Base-by-base conservation (phyloP, 2,113 vertebrate genomes). In the Semicossyphus pulcher region DNA sequence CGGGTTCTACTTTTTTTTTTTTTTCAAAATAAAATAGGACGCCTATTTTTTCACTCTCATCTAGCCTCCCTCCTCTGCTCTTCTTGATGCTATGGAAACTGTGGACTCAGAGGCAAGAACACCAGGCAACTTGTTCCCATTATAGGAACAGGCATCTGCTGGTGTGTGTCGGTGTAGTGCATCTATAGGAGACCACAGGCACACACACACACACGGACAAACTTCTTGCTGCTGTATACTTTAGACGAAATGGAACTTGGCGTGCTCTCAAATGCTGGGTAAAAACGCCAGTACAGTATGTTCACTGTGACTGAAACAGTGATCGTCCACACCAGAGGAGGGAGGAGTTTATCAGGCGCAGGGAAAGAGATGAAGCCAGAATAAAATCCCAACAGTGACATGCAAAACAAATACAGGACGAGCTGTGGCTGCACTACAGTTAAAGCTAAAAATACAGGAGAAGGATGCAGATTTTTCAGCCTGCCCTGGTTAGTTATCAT, bases 11-110 rank as follows among this genome's bases (percentile, higher is more conserved):
- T n/a, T n/a, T n/a, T n/a, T n/a, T n/a, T n/a, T 79, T 78, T 81
- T 37, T 29, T 25, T 28, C 16, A 16, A 44, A 72, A 81, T 85
- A 87, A 90, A 89, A 86, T 88, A 91, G 88, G 88, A 73, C 78
- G 59, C 72, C 85, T 91, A 88, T 85, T 90, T 89, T n/a, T 89
- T 87, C 70, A 72, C 80, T 78, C 79, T 72, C 76, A 51, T 89
- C 83, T 67, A 3, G 51, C 67, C 69, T 79, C 75, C 71, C 76
- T 79, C 67, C 68, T 78, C 83, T 81, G 72, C 70, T 87, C 72
- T 28, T 83, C 72, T 75, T 21, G 81, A 73, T 79, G 74, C 84
- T 86, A 70, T 84, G 79, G 72, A 85, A 87, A 89, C 73, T 57
- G 64, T 48, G 58, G 66, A 56, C 60, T 70, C 41, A 37, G 45